Evolutionary conservation across 2,113 vertebrate genomes (phyloP), one percentile per base, ranked within the genome.

Genomic region (Ciconia boyciana): DNA sequence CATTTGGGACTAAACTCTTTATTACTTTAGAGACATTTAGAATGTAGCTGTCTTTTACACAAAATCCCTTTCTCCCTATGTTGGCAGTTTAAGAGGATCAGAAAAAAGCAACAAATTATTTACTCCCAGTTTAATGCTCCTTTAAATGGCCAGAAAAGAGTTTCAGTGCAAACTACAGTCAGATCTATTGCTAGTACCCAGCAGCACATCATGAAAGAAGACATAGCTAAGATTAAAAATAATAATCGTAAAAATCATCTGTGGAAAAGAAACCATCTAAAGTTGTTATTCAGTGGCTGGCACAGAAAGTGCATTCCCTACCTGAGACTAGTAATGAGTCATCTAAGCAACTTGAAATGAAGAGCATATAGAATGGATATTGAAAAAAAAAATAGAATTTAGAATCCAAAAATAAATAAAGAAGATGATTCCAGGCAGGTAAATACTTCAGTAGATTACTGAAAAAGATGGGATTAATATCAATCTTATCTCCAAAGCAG

Each of bases 141-240:
- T 87, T 95, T 86, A 95, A 92, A 94, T 69, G 87, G 52, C 49
- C 91, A 89, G 92, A 91, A 89, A 90, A 85, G 72, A 22, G 57
- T 71, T 89, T 46, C 81, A 70, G 41, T 76, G 62, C 49, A 95
- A 96, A 72, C 54, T 49, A 10, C 25, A 91, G 62, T 14, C 65
- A 94, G 93, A 96, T 90, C 83, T 91, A 96, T 87, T 94, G 87
- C 88, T 87, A 22, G 17, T 58, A 87, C 39, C 69, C 61, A 54
- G 52, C 16, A 84, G 76, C 83, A 72, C 19, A 79, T 91, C 61
- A 65, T 4, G 52, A 72, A 82, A 87, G 36, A 72, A 91, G 93
- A 79, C 86, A 91, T 3, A 70, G 52, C 48, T 65, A 85, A 96
- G 94, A 97, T 89, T 94, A 93, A 96, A 96, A 94, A 91, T 84